Conservation (phyloP, 1,140 invertebrate genomes). For the Trichoplusia ni region DNA sequence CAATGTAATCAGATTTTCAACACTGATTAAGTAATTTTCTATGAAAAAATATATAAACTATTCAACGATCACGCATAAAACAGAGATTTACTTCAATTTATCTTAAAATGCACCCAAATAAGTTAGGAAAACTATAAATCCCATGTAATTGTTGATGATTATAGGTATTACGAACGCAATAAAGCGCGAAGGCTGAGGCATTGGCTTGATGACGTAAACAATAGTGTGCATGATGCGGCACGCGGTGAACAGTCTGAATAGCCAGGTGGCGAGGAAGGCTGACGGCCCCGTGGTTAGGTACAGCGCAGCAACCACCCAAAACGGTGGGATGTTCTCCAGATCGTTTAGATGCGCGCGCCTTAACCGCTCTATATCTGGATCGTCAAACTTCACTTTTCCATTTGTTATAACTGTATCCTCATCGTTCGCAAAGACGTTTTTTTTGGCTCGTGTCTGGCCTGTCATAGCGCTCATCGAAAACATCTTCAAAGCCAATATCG, state of each 20-base stretch:
- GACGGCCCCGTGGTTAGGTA: constrained; percentile 85
- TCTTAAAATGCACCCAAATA: constrained; percentile 56
- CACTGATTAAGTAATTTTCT: too few relatives aligned
- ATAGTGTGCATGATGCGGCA: constrained; percentile 85
- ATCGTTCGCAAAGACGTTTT: constrained; percentile 53
- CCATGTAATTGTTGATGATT: constrained; percentile 63
- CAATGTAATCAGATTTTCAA: too few relatives aligned
- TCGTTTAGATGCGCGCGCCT: constrained; percentile 88
- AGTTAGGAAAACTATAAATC: constrained; percentile 52
- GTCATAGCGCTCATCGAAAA: constrained; percentile 80
- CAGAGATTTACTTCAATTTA: too few relatives aligned
- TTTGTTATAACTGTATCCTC: constrained; percentile 61
- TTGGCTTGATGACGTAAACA: constrained; percentile 82
- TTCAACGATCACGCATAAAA: too few relatives aligned
- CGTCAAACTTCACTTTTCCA: constrained; percentile 79
- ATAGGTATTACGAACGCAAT: constrained; percentile 53
- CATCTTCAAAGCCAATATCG: constrained; percentile 81
- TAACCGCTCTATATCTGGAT: constrained; percentile 81
- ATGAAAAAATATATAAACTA: too few relatives aligned
- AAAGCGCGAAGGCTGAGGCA: constrained; percentile 60
- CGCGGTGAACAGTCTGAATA: constrained; percentile 84
- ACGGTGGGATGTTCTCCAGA: constrained; percentile 88
- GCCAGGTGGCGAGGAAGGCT: constrained; percentile 73
- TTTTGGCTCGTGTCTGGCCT: constrained; percentile 50
- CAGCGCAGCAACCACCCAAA: constrained; percentile 84